Conservation (phyloP, 2,888 invertebrate species). For the Oithona nana region DNA sequence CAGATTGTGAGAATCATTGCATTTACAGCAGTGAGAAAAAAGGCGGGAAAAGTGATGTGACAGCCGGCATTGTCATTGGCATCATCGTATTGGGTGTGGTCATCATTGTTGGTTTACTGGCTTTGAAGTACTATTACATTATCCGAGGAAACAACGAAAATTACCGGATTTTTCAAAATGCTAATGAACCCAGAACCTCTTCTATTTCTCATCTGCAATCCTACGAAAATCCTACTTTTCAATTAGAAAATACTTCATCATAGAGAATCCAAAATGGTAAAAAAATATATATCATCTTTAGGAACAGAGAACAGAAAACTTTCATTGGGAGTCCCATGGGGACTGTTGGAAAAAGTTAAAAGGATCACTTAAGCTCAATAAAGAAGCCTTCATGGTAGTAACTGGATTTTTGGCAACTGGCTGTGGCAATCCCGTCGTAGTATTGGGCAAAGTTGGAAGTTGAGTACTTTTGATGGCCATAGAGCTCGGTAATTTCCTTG, state of each 20-base stretch:
- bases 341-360: background rate
- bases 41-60: background rate
- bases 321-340: no score
- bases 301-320: no score
- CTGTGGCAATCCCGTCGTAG: no score
- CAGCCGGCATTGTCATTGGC: background rate
- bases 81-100: background rate
- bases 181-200: background rate
- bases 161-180: background rate
- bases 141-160: background rate
- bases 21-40: background rate
- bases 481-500: background rate
- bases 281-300: no score
- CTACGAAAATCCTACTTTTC: background rate
- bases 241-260: no score
- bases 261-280: no score
- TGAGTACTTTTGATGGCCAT: no score
- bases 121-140: background rate
- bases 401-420: background rate
- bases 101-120: background rate
- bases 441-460: no score
- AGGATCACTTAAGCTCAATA: background rate
- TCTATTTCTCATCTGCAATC: background rate
- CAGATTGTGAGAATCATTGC: background rate
- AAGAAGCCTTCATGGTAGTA: background rate